Evolutionary conservation across 2,113 vertebrate genomes (phyloP).

Genomic region (Mesitornis unicolor): DNA sequence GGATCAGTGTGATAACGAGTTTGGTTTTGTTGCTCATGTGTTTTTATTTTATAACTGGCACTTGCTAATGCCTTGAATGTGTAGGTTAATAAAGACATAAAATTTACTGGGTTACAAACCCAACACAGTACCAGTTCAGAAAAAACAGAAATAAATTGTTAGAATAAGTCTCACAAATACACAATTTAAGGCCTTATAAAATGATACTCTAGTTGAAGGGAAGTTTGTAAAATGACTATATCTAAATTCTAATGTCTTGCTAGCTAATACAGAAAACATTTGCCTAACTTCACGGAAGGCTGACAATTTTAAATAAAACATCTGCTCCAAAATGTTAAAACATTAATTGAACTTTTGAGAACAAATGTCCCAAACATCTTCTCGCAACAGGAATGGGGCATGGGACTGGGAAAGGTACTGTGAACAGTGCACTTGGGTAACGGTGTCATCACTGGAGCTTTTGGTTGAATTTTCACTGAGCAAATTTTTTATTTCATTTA

Average conservation of each 20-base stretch:
- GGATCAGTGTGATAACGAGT: not conserved
- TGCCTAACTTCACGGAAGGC: not conserved
- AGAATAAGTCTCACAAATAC: not conserved
- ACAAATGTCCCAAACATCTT: not conserved
- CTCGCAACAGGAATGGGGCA: not conserved
- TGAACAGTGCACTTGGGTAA: not conserved
- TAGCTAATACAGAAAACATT: not conserved
- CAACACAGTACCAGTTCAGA: not conserved
- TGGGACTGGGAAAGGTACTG: not conserved
- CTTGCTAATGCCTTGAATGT: not conserved
- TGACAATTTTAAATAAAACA: conserved; percentile 4
- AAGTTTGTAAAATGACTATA: not conserved
- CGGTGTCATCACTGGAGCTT: not conserved
- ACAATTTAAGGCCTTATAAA: not conserved
- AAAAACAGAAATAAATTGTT: conserved; percentile 19
- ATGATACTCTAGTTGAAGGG: not conserved
- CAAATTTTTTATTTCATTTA: not conserved
- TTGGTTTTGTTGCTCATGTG: not conserved
- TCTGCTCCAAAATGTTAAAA: not conserved
- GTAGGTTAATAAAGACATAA: conserved; percentile 13
- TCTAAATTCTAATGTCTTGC: not conserved
- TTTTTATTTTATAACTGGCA: conserved; percentile 1
- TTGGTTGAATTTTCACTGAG: not conserved
- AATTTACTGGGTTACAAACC: not conserved
- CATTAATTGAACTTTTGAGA: not conserved